These are phyloP conservation scores for Oreochromis aureus DNA, from an alignment of 2,113 vertebrate genomes.

Conservation along the genomic window DNA sequence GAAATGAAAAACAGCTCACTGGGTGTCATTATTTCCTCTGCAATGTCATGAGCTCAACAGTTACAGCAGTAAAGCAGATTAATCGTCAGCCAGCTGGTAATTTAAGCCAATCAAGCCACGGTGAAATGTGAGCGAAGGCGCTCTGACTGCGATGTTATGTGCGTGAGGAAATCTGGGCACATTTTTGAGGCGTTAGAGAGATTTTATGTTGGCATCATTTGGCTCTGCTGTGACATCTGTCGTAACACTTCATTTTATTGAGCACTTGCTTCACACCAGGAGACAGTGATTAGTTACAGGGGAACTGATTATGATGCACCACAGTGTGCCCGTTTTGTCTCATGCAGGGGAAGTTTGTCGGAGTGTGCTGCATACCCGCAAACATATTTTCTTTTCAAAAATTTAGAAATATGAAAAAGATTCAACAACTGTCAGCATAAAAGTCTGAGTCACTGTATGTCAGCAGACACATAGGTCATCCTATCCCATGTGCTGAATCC, in stretches of 20 bases:
- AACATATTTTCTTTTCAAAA: not conserved
- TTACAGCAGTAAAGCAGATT: slow-evolving; percentile 4
- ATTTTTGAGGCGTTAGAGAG: not conserved
- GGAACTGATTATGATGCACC: not conserved
- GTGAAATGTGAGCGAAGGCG: not conserved
- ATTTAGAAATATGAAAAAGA: not conserved
- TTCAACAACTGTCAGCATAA: not conserved
- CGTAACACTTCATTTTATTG: not conserved
- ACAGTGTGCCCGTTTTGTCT: not conserved
- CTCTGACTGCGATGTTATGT: not conserved
- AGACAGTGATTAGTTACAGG: not conserved
- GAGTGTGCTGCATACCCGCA: not conserved
- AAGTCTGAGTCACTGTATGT: not conserved
- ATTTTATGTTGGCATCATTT: not conserved
- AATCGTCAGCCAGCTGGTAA: not conserved
- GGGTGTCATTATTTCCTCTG: slow-evolving; percentile 1
- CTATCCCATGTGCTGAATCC: not conserved
- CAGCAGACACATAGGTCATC: not conserved
- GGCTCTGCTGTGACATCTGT: not conserved
- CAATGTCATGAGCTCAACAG: not conserved
- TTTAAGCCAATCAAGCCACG: not conserved
- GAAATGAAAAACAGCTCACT: not conserved
- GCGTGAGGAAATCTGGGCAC: not conserved
- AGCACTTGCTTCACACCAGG: not conserved
- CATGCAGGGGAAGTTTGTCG: not conserved